Evolutionary conservation across 2,888 invertebrate genomes (phyloP), one percentile per base, ranked within the genome.

Genomic region (Pinctada fucata): DNA sequence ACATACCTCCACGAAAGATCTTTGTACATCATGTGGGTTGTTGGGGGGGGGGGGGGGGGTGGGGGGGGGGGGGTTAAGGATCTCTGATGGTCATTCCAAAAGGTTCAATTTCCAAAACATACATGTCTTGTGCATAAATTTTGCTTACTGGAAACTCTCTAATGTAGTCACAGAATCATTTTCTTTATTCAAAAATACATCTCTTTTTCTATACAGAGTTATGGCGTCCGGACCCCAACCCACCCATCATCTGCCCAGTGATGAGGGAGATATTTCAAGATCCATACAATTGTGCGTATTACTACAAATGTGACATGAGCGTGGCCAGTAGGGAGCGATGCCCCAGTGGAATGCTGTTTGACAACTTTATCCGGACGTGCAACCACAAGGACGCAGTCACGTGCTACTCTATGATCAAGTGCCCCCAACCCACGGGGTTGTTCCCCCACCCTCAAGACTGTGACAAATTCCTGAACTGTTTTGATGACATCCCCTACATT

Each of bases 241-340:
- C 84, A 47, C 82, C 83, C 31, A 78, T 87, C 16, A 72, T 68
- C 10, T 86, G 92, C 90, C 82, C 93, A 89, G 72, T 93, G 86
- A 16, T 83, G 79, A 70, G 80, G 5, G 75, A 79, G 48, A 72
- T 85, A 13, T 84, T 86, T 69, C 81, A 81, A 64, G 86, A 87
- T 58, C 87, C 87, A 1, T 84, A 84, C 8, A 86, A 87, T 75
- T 87, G 87, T 72, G 87, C 86, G 65, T 86, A 87, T 70, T 85
- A 78, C 69, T 86, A 85, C 72, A 84, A 85, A 72, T 87, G 87
- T 58, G 73, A 84, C 6, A 76, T 84, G 78, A 80, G 79, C 5
- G 75, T 82, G 16, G 85, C 87, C 3, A 82, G 82, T 13, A 82
- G 84, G 67, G 84, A 86, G 65, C 70, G 76, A n/a, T 87, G 87